Percentiles rank a stretch among this genome's conserved stretches.
phyloP scores from a whole-genome alignment of 2,888 invertebrate species.

The Sinodicranocentrus sp. region DNA sequence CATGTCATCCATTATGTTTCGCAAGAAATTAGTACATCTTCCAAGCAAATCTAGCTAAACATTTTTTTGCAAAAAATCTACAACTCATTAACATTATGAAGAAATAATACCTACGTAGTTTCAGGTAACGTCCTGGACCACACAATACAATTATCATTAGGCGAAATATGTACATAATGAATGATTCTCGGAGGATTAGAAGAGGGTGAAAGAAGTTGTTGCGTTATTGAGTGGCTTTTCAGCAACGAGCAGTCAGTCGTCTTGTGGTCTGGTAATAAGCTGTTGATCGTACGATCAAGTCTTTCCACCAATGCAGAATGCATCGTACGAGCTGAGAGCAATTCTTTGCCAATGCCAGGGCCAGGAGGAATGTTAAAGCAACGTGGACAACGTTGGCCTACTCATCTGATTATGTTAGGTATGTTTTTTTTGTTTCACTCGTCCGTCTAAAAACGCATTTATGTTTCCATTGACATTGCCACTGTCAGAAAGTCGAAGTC shows the following conservation, averaged over 20 bases:
- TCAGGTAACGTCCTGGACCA: too few species aligned
- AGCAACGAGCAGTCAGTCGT: slow-evolving; percentile 5
- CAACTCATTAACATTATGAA: too few species aligned
- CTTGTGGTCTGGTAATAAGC: slow-evolving; percentile 21
- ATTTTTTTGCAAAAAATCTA: too few species aligned
- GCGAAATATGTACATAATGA: background rate
- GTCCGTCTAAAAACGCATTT: background rate
- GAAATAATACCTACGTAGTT: too few species aligned
- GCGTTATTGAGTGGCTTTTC: background rate
- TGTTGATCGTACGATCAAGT: slow-evolving; percentile 48
- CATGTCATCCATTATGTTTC: too few species aligned
- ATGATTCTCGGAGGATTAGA: slow-evolving; percentile 5
- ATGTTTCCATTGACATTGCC: slow-evolving; percentile 3
- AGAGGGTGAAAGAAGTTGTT: background rate
- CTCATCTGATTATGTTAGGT: background rate
- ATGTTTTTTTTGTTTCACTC: background rate
- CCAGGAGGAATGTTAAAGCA: slow-evolving; percentile 11
- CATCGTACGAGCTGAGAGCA: slow-evolving; percentile 41
- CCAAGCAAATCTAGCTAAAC: too few species aligned
- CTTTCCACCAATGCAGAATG: slow-evolving; percentile 47
- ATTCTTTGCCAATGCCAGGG: slow-evolving; percentile 34
- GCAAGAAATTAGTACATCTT: too few species aligned
- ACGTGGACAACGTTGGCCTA: slow-evolving; percentile 40
- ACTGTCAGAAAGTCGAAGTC: too few species aligned
- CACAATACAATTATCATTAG: slow-evolving; percentile 27